These are phyloP conservation scores for Papilio machaon DNA, from an alignment of 1,140 invertebrate species.

Conservation along the genomic window DNA sequence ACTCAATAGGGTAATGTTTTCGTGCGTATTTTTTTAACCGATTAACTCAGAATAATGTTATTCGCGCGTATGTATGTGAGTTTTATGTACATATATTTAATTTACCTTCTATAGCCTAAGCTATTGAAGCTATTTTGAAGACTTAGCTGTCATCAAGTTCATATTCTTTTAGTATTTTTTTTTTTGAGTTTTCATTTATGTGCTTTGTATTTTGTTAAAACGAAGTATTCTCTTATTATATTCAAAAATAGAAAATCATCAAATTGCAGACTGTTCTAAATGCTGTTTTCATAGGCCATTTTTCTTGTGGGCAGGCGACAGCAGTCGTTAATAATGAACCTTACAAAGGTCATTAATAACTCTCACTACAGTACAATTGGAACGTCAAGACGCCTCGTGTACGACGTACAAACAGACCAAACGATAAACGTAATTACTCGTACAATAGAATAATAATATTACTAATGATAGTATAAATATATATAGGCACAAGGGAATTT, in stretches of 20 bases:
- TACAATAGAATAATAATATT: background rate
- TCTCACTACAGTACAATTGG: slow-evolving; percentile 14
- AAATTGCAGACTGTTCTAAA: slow-evolving; percentile 24
- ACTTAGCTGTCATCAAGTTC: no score
- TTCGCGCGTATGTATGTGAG: no score
- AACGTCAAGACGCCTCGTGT: slow-evolving; percentile 6
- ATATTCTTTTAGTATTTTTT: no score
- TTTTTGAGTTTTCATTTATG: no score
- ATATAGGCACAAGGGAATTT: no score
- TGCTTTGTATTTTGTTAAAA: no score
- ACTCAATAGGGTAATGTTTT: no score
- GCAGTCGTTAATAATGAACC: slow-evolving; percentile 32
- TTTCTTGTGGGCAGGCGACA: slow-evolving; percentile 35
- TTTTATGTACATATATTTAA: no score
- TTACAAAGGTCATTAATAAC: slow-evolving; percentile 35
- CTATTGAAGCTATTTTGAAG: no score
- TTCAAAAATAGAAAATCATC: slow-evolving; percentile 5
- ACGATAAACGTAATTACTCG: background rate
- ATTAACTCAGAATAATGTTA: no score
- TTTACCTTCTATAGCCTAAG: no score
- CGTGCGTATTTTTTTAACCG: no score
- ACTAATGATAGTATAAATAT: background rate
- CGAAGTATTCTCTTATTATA: background rate
- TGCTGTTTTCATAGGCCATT: slow-evolving; percentile 9
- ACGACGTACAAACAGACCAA: background rate